Base-by-base conservation (phyloP, 2,113 vertebrate species). In the Apteryx owenii region DNA sequence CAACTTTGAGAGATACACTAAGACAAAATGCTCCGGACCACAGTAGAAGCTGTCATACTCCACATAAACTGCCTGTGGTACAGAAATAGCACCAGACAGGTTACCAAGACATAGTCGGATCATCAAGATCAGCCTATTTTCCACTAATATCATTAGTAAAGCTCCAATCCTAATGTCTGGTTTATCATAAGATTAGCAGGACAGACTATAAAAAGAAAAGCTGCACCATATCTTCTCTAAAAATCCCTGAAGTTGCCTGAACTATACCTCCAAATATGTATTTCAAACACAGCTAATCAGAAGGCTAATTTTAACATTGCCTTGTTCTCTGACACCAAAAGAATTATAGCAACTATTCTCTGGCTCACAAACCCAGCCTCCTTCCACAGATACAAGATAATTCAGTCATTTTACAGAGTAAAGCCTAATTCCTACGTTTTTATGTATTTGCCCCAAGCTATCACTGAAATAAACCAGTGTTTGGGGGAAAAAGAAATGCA, bases 1-100 rank as follows among this genome's bases (percentile, higher is more conserved):
- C 42, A 53, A 66, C 68, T 82, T 61, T 25, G 23, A 38, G 85
- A 82, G 81, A 61, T 0, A 1, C 9, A 82, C 4, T 0, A 0
- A 51, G 75, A 75, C 20, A 88, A 23, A 78, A 31, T 7, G 38
- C 31, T 81, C 7, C 5, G 75, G 78, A 60, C 20, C 64, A 26
- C 29, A 86, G 56, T 29, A 31, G 9, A 92, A 75, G 38, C 28
- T 40, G 50, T 3, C 4, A 1, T 14, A 22, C 61, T 53, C 46
- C 21, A 71, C 12, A 10, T 16, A 42, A 77, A 16, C 51, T 77
- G 40, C 29, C 76, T 38, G 15, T 9, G 56, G 7, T 28, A 85
- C 3, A 62, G 50, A 77, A 93, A 44, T 1, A 88, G 20, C 69
- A 78, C 23, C 36, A 21, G 42, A 46, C 14, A 85, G 29, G 36